phyloP scores from a whole-genome alignment of 2,888 invertebrate species.

The Lasioglossum morio region DNA sequence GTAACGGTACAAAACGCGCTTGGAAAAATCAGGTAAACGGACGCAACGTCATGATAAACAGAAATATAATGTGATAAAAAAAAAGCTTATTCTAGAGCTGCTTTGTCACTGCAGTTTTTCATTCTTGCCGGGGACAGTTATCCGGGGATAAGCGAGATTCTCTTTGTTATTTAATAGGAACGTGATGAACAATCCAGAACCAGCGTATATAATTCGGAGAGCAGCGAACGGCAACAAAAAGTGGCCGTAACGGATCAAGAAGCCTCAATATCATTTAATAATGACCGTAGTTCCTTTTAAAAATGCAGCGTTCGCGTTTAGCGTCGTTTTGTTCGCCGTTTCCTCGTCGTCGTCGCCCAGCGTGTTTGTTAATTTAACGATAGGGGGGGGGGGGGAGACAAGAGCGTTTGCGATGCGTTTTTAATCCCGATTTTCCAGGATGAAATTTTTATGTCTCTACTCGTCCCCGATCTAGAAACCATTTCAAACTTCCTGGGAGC shows the following conservation, averaged over 20 bases:
- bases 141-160: background rate
- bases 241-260: background rate
- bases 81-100: background rate
- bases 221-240: background rate
- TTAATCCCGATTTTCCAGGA: background rate
- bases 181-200: background rate
- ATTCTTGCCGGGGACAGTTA: background rate
- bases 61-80: background rate
- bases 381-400: too few species aligned
- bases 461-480: background rate
- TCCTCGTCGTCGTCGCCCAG: background rate
- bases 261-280: background rate
- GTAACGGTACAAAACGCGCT: background rate
- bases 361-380: background rate
- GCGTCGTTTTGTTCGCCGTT: background rate
- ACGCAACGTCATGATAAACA: background rate
- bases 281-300: background rate
- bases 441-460: slow-evolving; percentile 33
- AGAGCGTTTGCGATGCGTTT: background rate
- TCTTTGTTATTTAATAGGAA: background rate
- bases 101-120: slow-evolving; percentile 30
- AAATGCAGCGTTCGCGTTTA: background rate
- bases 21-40: background rate
- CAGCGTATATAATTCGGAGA: background rate
- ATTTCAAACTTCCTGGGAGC: background rate